Percentiles rank a stretch among this genome's conserved stretches.
Evolutionary conservation across 2,113 vertebrate genomes (phyloP).

Genomic region (Otus sunia): DNA sequence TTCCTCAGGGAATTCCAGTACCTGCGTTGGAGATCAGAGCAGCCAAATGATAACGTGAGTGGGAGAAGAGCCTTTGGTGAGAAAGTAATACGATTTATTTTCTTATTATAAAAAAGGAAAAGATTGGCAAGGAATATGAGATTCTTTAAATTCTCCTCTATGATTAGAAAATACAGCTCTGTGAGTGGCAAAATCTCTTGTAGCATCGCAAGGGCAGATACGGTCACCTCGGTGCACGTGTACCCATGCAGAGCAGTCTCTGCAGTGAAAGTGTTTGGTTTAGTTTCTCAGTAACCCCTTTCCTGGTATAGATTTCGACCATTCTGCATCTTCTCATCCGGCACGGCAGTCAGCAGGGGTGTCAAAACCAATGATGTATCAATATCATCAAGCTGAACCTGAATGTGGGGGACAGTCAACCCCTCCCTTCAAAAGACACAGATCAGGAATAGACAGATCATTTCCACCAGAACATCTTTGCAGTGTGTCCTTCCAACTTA

Average conservation of each 20-base stretch:
- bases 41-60: background rate
- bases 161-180: background rate
- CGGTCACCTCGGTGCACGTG: fast-evolving
- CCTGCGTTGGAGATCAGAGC: constrained; percentile 53
- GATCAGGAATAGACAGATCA: background rate
- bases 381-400: background rate
- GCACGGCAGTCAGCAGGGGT: background rate
- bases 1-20: constrained; percentile 97
- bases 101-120: background rate
- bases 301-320: background rate
- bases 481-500: background rate
- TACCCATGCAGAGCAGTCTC: background rate
- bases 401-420: background rate
- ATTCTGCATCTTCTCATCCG: background rate
- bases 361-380: background rate
- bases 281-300: background rate
- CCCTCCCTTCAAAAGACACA: background rate
- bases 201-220: background rate
- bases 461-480: background rate
- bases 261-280: fast-evolving
- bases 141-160: background rate
- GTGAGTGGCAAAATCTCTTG: background rate
- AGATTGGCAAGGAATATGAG: background rate
- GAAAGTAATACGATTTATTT: background rate
- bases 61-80: background rate